Evolutionary conservation across 2,113 vertebrate species (phyloP), one percentile per base, ranked within the genome.

Genomic region (Macquaria ambigua): DNA sequence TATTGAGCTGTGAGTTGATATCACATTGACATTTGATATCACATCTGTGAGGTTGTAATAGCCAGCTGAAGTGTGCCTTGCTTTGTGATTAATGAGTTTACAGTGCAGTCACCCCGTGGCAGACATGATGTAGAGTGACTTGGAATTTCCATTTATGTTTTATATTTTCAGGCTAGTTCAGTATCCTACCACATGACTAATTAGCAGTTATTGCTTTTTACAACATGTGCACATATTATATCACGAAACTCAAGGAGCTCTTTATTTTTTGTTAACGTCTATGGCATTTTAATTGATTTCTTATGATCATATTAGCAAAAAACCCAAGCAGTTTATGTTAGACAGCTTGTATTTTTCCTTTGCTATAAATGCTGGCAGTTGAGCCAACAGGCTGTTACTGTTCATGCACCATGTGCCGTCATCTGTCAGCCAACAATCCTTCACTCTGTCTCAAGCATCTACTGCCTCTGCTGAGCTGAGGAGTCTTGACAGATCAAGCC

Each of bases 401-500:
- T 82, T 90, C 48, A 41, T 53, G 55, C 71, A 77, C 62, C 56
- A 79, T 83, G 59, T 87, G 63, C 41, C 39, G 5, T 75, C 37
- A 61, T 80, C 55, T 73, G n/a, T 84, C 79, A 68, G 74, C 79
- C 88, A 90, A 86, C 71, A 83, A 76, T 73, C 69, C 77, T 82
- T 87, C 71, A 76, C 20, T 66, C 73, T 73, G 74, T 79, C 75
- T 86, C 77, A 52, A 73, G 43, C 66, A 69, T 77, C 71, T 50
- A 68, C 74, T 75, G 63, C 66, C 21, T 83, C 67, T 85, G 28
- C 53, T 59, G 77, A 76, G 74, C 55, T 81, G 62, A 89, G 77
- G 70, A 21, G 77, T 84, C 77, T 78, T 92, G 90, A 93, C 88
- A 89, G 78, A 90, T 78, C 48, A 41, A 68, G 46, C 74, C 16